A percentile compares a stretch with the other conserved stretches of the same genome.
phyloP scores from a whole-genome alignment of 2,888 invertebrate species.

The Luperina nickerlii region DNA sequence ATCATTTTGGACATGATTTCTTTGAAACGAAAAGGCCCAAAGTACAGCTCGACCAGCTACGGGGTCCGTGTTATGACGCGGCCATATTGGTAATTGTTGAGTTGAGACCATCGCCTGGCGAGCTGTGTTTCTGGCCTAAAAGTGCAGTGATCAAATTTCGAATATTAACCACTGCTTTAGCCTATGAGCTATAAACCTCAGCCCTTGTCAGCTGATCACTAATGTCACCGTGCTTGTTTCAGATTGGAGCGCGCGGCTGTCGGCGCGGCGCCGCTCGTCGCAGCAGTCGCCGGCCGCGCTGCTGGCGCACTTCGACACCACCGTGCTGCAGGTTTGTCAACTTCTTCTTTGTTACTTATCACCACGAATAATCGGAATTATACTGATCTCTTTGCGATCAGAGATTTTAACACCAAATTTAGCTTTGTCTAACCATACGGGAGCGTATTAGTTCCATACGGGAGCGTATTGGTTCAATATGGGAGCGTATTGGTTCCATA shows the following conservation, averaged over 20 bases:
- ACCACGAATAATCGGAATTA: not conserved
- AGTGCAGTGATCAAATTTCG: too few relatives aligned
- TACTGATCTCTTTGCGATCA: not conserved
- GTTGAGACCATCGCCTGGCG: too few relatives aligned
- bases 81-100: not conserved
- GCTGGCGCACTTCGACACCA: conserved; percentile 93
- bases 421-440: not conserved
- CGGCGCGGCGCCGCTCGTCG: conserved; percentile 83
- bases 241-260: conserved; percentile 84
- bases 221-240: conserved; percentile 70
- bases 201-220: not conserved
- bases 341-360: not conserved
- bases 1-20: not conserved
- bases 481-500: too few relatives aligned
- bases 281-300: conserved; percentile 89
- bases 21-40: not conserved
- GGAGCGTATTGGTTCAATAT: too few relatives aligned
- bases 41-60: not conserved
- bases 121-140: too few relatives aligned
- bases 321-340: conserved; percentile 91
- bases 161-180: not conserved
- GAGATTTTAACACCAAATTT: not conserved
- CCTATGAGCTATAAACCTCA: not conserved
- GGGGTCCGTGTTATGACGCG: not conserved
- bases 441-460: too few relatives aligned